Base-by-base conservation (phyloP, 2,888 invertebrate genomes). In the Homarus gammarus region DNA sequence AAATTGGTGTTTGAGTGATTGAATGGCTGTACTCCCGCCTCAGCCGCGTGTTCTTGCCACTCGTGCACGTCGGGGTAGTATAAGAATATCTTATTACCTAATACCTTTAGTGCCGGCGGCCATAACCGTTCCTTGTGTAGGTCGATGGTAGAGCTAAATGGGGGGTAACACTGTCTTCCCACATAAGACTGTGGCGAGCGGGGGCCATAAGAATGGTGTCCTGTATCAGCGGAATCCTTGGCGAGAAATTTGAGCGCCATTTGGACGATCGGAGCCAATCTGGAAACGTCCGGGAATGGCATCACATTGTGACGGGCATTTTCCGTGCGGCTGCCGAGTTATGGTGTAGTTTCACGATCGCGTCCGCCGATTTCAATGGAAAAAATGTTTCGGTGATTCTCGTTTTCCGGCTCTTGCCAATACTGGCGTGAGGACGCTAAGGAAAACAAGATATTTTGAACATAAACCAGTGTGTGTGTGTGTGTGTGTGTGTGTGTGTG, bases 241-340 rank as follows among this genome's bases (percentile, higher is more conserved):
- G 31, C 40, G 73, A 51, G 64, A 61, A 61, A 85, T 85, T 77
- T 85, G 51, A 77, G 77, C 44, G 64, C 77, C 85, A 77, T 85
- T 85, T 85, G 77, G 77, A 77, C 64, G 77, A 77, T 85, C 85
- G 85, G 77, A 77, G 61, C 77, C 85, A 85, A 85, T 85, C 85
- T 56, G 75, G 49, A 75, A 81, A 56, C 81, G 81, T 81, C 81
- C 33, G 64, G 56, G 64, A 81, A 81, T 64, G 81, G 81, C 64
- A 81, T 64, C 81, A 81, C 81, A 81, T 61, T 38, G 64, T 38
- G 81, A 81, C 64, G 81, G 81, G 61, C 81, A 56, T 79, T 56
- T 56, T 79, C 79, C 38, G 33, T 18, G 56, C 33, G 56, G 79
- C 56, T 36, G 56, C 31, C 49, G 56, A 56, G 56, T 56, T 56